These are phyloP conservation scores for Gari tellinella DNA, from an alignment of 2,888 invertebrate genomes.

Conservation along the genomic window DNA sequence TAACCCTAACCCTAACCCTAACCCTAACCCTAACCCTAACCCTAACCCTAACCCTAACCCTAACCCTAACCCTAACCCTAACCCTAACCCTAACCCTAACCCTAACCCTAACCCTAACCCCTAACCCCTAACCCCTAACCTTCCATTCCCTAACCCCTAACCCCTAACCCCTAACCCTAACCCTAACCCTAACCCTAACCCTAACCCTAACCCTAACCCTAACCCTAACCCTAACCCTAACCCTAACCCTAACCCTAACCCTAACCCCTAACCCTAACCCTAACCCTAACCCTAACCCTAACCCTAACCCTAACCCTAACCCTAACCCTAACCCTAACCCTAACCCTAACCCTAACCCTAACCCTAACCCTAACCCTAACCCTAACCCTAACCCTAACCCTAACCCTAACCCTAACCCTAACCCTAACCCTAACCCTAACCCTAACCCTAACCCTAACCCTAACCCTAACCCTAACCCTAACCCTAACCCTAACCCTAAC, in stretches of 20 bases:
- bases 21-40: too few relatives aligned
- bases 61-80: too few relatives aligned
- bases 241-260: conserved; percentile 63
- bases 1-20: too few relatives aligned
- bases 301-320: conserved; percentile 50
- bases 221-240: conserved; percentile 51
- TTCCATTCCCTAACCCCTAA: conserved; percentile 68
- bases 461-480: conserved; percentile 63
- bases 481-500: conserved; percentile 63
- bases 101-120: too few relatives aligned
- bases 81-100: too few relatives aligned
- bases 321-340: conserved; percentile 60
- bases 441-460: conserved; percentile 66
- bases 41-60: too few relatives aligned
- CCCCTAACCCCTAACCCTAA: conserved; percentile 70
- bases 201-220: conserved; percentile 51
- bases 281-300: conserved; percentile 40
- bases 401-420: conserved; percentile 46
- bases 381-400: conserved; percentile 54
- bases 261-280: too few relatives aligned
- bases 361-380: conserved; percentile 50
- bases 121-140: too few relatives aligned
- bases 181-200: conserved; percentile 66
- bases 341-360: conserved; percentile 49
- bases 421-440: conserved; percentile 64